Conservation (phyloP, 2,888 invertebrate species). For the Hypercompe scribonia region DNA sequence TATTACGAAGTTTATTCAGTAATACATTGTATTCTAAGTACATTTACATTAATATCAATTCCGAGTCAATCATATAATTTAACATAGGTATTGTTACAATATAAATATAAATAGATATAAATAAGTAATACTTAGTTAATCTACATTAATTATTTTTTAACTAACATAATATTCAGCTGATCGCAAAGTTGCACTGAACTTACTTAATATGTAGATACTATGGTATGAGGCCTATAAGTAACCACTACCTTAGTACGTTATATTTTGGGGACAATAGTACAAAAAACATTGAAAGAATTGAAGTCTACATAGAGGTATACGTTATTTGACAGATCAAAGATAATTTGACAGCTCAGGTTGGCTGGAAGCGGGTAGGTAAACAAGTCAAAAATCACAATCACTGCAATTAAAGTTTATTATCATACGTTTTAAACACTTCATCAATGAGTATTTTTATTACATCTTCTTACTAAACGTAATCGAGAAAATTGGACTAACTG, state of each 20-base stretch:
- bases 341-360: background rate
- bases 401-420: background rate
- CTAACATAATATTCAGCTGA: too few relatives aligned
- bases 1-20: background rate
- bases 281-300: background rate
- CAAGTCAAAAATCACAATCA: background rate
- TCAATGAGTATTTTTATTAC: background rate
- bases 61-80: background rate
- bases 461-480: background rate
- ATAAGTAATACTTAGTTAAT: too few relatives aligned
- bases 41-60: conserved; percentile 7
- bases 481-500: background rate
- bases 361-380: background rate
- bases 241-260: background rate
- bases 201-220: too few relatives aligned
- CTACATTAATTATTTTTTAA: too few relatives aligned
- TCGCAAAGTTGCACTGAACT: too few relatives aligned
- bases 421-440: background rate
- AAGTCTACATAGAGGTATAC: background rate
- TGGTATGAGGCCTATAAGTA: background rate
- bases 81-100: background rate
- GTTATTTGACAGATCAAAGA: background rate
- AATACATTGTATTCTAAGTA: conserved; percentile 8
- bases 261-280: background rate
- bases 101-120: background rate